phyloP scores from a whole-genome alignment of 1,140 invertebrate genomes.

The Drosophila kanapiae region DNA sequence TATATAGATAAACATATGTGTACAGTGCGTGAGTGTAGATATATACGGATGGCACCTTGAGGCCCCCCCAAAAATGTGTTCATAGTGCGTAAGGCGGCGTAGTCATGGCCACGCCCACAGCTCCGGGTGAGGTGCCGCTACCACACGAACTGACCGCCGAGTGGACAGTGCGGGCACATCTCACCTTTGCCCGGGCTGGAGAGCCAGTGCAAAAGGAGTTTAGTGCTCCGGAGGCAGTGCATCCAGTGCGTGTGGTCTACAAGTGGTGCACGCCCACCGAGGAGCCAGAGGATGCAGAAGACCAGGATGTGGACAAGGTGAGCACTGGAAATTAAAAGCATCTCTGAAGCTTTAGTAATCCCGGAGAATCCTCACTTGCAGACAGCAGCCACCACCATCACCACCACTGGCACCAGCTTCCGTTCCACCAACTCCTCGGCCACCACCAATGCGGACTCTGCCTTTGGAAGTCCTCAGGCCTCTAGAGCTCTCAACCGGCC shows the following conservation, averaged over 20 bases:
- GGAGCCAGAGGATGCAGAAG: constrained; percentile 42
- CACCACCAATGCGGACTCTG: constrained; percentile 73
- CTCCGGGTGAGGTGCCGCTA: constrained; percentile 32
- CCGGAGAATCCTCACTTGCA: background rate
- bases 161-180: constrained; percentile 84
- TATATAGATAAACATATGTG: constrained; percentile 6
- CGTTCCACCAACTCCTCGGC: constrained; percentile 81
- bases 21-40: constrained; percentile 44
- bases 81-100: constrained; percentile 14
- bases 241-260: constrained; percentile 78
- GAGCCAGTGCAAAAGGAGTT: constrained; percentile 68
- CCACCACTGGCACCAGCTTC: constrained; percentile 70
- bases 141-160: constrained; percentile 83
- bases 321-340: background rate
- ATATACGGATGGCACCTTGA: constrained; percentile 48
- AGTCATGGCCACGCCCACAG: constrained; percentile 31
- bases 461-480: constrained; percentile 78
- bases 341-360: background rate
- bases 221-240: constrained; percentile 62
- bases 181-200: constrained; percentile 78
- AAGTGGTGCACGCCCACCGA: constrained; percentile 65
- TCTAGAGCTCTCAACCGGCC: constrained; percentile 38
- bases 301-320: constrained; percentile 64
- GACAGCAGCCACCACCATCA: constrained; percentile 51
- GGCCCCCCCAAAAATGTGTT: constrained; percentile 36